phyloP scores from a whole-genome alignment of 2,113 vertebrate genomes.

The Dolichotis patagonum region DNA sequence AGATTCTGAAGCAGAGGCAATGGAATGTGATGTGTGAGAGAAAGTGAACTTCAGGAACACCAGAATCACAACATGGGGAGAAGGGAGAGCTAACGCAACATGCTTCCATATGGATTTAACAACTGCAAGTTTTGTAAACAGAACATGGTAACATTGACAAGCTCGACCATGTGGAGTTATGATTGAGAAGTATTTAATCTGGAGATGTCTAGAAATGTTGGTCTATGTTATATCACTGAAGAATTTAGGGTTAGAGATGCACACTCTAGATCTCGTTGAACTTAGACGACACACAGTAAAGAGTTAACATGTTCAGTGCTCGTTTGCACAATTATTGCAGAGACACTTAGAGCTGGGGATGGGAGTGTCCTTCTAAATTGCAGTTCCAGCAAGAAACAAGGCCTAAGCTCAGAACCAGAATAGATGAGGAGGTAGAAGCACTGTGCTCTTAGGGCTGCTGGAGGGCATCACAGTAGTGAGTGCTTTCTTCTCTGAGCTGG shows the following conservation, averaged over 20 bases:
- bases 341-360: neutral
- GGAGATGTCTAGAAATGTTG: neutral
- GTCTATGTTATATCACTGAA: neutral
- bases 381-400: neutral
- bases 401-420: neutral
- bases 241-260: neutral
- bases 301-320: neutral
- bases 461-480: neutral
- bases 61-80: neutral
- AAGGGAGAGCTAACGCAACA: neutral
- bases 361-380: neutral
- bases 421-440: too few relatives aligned
- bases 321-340: neutral
- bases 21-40: neutral
- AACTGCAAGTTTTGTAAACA: neutral
- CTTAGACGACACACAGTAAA: neutral
- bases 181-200: neutral
- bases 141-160: neutral
- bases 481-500: neutral
- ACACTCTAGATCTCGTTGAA: neutral
- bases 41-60: neutral
- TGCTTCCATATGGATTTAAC: neutral
- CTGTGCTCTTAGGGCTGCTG: too few relatives aligned
- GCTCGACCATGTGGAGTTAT: neutral
- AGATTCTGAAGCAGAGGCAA: neutral